Evolutionary conservation across 2,797 vertebrate species (phyloP).

Genomic region (Pangasius macronema): DNA sequence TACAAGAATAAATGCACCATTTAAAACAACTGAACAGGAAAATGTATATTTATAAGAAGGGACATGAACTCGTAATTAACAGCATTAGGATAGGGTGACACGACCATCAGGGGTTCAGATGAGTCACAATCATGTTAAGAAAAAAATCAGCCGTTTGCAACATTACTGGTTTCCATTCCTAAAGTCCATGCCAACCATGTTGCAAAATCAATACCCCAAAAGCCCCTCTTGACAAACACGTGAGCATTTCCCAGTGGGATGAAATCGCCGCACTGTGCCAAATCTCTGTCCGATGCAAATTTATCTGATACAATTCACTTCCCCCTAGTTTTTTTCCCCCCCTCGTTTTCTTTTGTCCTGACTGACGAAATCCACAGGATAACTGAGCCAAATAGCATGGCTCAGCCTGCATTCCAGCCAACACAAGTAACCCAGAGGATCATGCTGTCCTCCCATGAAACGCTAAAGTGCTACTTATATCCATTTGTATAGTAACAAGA

Average conservation of each 20-base stretch:
- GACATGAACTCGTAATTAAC: background rate
- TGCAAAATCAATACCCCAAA: conserved; percentile 72
- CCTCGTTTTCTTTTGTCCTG: conserved; percentile 34
- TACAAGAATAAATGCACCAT: background rate
- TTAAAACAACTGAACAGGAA: background rate
- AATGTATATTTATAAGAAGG: background rate
- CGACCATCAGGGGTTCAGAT: conserved; percentile 9
- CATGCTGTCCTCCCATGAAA: conserved; percentile 46
- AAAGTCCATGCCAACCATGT: conserved; percentile 54
- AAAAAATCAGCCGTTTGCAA: conserved; percentile 53
- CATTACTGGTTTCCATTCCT: conserved; percentile 55
- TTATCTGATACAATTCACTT: conserved; percentile 58
- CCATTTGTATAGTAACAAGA: conserved; percentile 28
- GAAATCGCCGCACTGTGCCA: conserved; percentile 56
- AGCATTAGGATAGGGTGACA: background rate
- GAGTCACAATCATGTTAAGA: conserved; percentile 12
- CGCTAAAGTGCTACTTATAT: conserved; percentile 44
- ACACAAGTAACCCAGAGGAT: conserved; percentile 45
- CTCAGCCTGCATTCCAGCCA: conserved; percentile 19
- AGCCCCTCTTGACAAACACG: conserved; percentile 62
- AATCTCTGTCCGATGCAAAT: conserved; percentile 58
- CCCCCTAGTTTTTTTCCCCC: conserved; percentile 6
- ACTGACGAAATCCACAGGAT: conserved; percentile 55
- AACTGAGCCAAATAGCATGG: conserved; percentile 38
- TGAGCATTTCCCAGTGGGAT: conserved; percentile 54